Evolutionary conservation across 2,888 invertebrate species (phyloP).

Genomic region (Strigamia transsilvanica): DNA sequence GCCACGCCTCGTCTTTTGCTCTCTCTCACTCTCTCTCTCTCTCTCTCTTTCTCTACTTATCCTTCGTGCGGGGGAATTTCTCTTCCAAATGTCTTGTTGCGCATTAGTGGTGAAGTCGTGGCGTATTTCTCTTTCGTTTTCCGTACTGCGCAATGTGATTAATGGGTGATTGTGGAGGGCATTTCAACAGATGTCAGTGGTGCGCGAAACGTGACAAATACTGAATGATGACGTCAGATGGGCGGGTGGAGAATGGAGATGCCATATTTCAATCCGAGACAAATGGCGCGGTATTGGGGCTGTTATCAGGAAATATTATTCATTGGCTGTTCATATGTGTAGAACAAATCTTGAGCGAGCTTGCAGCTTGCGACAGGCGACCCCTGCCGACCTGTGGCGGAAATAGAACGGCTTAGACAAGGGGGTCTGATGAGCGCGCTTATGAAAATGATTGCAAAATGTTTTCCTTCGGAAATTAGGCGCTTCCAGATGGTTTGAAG

Average conservation of each 20-base stretch:
- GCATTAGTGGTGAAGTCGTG: background rate
- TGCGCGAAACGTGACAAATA: background rate
- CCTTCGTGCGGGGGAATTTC: background rate
- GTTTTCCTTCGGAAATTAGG: too few species aligned
- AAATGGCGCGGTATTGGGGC: background rate
- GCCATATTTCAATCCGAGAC: background rate
- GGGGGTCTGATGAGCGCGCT: background rate
- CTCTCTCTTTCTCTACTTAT: background rate
- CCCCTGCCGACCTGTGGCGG: background rate
- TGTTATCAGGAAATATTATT: constrained; percentile 17
- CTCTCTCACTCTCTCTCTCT: too few species aligned
- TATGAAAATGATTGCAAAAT: background rate
- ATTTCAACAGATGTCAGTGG: constrained; percentile 15
- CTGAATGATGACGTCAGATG: constrained; percentile 23
- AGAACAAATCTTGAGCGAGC: constrained; percentile 15
- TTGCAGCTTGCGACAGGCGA: background rate
- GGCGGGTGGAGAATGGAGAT: background rate
- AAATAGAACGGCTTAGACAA: background rate
- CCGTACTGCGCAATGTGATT: background rate
- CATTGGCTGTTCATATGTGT: constrained; percentile 3
- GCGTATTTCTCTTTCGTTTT: background rate
- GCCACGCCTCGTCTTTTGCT: background rate
- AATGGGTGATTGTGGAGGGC: background rate
- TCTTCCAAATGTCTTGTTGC: background rate
- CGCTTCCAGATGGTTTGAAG: too few species aligned